A percentile compares a stretch with the other conserved stretches of the same genome.
These are phyloP conservation scores for Natator depressus DNA, from an alignment of 2,113 vertebrate species.

Conservation along the genomic window DNA sequence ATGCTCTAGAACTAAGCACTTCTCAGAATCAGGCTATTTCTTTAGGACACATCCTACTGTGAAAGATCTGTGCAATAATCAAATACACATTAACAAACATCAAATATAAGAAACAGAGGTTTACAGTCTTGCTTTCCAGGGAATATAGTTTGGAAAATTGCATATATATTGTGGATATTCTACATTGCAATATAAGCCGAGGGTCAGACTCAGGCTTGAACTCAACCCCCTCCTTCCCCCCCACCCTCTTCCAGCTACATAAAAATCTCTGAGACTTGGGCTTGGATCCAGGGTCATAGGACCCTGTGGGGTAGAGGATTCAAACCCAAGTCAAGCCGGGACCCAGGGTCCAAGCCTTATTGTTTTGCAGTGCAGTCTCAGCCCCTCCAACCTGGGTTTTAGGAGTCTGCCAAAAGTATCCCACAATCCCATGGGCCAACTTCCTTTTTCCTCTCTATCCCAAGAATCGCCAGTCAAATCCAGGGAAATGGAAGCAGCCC, in stretches of 20 bases:
- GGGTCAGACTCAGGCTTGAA: not conserved
- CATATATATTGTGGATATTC: constrained; percentile 3
- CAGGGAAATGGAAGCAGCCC: not conserved
- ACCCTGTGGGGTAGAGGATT: not conserved
- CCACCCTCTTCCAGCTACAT: not conserved
- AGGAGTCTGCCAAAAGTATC: not conserved
- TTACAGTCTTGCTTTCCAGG: constrained; percentile 40
- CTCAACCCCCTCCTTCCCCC: not conserved
- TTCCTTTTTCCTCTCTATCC: not conserved
- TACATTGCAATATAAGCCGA: not conserved
- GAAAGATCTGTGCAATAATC: constrained; percentile 52
- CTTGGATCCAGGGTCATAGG: not conserved
- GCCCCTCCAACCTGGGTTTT: too few species aligned
- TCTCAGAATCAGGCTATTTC: constrained; percentile 30
- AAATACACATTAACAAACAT: constrained; percentile 64
- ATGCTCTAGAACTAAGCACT: constrained; percentile 40
- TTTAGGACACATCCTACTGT: constrained; percentile 59
- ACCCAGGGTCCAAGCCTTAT: not conserved
- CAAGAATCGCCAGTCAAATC: not conserved
- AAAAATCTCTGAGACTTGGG: not conserved
- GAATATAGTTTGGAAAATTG: constrained; percentile 47
- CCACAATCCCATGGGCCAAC: not conserved
- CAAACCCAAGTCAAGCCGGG: not conserved
- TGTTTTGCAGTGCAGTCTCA: not conserved
- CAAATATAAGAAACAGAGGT: constrained; percentile 22